Evolutionary conservation across 2,113 vertebrate genomes (phyloP).

Genomic region (Haemorhous mexicanus): DNA sequence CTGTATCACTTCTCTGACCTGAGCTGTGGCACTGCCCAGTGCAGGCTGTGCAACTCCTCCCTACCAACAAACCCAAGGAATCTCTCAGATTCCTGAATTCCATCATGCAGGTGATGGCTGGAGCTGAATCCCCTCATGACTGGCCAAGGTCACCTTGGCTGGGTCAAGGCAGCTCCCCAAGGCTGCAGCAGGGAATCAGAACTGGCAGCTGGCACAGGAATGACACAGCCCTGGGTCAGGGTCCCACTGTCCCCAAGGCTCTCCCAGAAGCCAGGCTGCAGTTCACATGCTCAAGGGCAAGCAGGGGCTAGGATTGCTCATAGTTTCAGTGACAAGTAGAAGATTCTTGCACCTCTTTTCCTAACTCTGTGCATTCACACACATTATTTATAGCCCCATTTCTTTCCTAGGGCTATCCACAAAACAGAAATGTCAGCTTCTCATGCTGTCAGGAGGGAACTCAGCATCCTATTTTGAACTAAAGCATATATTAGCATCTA

Average conservation of each 20-base stretch:
- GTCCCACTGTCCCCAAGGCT: background rate
- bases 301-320: background rate
- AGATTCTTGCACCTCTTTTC: background rate
- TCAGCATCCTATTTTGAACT: background rate
- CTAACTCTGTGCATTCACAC: background rate
- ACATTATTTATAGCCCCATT: background rate
- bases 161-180: background rate
- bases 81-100: background rate
- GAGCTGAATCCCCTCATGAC: background rate
- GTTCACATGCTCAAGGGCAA: background rate
- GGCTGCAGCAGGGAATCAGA: background rate
- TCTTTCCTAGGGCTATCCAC: background rate
- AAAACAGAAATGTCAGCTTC: conserved; percentile 14
- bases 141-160: background rate
- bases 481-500: background rate
- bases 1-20: background rate
- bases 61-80: background rate
- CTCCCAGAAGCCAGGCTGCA: background rate
- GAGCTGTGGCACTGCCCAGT: background rate
- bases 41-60: background rate
- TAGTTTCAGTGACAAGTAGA: background rate
- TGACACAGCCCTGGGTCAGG: background rate
- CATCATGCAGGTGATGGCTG: no score
- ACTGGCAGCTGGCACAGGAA: background rate
- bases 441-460: background rate